A percentile compares a stretch with the other conserved stretches of the same genome.
Conservation (phyloP, 2,888 invertebrate genomes). For the Lampropteryx suffumata region DNA sequence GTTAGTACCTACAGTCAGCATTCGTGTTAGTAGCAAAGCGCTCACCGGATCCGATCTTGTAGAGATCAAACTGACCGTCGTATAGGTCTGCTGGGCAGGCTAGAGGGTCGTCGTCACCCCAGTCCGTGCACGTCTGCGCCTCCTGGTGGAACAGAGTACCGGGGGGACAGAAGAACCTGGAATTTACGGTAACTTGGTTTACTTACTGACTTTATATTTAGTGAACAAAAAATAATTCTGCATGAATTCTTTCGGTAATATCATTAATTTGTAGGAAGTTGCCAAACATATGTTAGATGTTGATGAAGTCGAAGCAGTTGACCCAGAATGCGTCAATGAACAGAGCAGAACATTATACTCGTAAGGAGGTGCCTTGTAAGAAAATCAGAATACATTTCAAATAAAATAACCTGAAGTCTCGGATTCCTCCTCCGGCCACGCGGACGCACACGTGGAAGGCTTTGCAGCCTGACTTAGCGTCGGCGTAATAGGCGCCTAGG, state of each 20-base stretch:
- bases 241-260: too few relatives aligned
- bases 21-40: conserved; percentile 75
- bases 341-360: too few relatives aligned
- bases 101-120: conserved; percentile 89
- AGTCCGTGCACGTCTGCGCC: conserved; percentile 95
- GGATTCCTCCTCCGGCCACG: conserved; percentile 89
- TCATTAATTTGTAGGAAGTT: too few relatives aligned
- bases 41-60: conserved; percentile 90
- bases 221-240: too few relatives aligned
- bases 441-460: conserved; percentile 95
- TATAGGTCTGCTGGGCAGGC: conserved; percentile 92
- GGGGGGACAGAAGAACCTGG: conserved; percentile 91
- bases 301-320: too few relatives aligned
- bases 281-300: too few relatives aligned
- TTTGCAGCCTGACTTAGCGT: conserved; percentile 93
- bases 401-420: conserved; percentile 86
- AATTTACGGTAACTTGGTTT: not conserved
- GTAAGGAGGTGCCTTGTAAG: too few relatives aligned
- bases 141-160: conserved; percentile 96
- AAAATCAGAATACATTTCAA: too few relatives aligned
- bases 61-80: conserved; percentile 94
- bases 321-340: too few relatives aligned
- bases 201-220: too few relatives aligned
- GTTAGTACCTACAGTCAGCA: too few relatives aligned
- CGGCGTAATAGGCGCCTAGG: conserved; percentile 94